These are phyloP conservation scores for Aphaenogaster ashmeadi DNA, from an alignment of 1,140 invertebrate genomes.

Conservation along the genomic window DNA sequence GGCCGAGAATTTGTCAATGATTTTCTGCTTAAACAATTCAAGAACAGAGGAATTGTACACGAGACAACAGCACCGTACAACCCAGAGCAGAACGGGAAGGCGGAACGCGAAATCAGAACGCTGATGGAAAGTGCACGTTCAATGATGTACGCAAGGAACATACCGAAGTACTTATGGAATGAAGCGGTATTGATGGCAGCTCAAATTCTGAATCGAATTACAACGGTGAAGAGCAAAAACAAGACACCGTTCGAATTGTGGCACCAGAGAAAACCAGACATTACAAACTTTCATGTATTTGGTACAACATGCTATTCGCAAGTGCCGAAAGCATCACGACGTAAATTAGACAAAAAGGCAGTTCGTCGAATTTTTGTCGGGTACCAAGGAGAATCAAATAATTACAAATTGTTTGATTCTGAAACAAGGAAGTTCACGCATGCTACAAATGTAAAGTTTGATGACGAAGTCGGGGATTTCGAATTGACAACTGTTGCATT, in stretches of 20 bases:
- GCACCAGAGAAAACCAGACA: constrained; percentile 13
- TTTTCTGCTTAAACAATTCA: background rate
- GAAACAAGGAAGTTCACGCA: background rate
- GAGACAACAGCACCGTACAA: constrained; percentile 2
- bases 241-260: constrained; percentile 12
- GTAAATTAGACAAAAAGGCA: background rate
- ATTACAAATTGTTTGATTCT: constrained; percentile 22
- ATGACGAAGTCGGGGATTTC: constrained; percentile 7
- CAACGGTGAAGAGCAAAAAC: background rate
- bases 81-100: background rate
- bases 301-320: background rate
- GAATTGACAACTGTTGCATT: background rate
- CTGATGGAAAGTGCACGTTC: constrained; percentile 15
- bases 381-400: constrained; percentile 3
- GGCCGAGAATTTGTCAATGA: constrained; percentile 2
- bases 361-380: constrained; percentile 19
- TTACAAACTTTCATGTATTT: constrained; percentile 7
- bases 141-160: constrained; percentile 9
- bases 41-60: constrained; percentile 21
- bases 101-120: constrained; percentile 21
- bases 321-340: background rate
- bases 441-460: constrained; percentile 7
- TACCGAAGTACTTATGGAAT: constrained; percentile 4
- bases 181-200: background rate
- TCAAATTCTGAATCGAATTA: constrained; percentile 8